A percentile compares a stretch with the other conserved stretches of the same genome.
phyloP scores from a whole-genome alignment of 2,113 vertebrate genomes.

The Hippocampus mohnikei region DNA sequence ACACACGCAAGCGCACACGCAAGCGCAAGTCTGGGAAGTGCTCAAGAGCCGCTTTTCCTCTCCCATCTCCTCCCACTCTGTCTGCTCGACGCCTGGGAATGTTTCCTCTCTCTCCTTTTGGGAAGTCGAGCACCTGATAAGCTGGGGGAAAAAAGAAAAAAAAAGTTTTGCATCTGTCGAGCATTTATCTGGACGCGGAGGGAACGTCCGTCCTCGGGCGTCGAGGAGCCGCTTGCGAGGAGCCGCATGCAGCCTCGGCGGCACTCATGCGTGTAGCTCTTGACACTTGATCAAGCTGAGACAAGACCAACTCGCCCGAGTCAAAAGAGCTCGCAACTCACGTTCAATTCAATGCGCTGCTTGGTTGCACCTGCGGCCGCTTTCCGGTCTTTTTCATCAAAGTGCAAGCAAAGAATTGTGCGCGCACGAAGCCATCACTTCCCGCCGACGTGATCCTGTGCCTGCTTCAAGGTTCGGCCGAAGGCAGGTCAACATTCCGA shows the following conservation, averaged over 20 bases:
- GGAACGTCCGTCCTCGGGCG: slow-evolving; percentile 38
- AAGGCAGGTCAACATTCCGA: neutral
- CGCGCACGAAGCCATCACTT: neutral
- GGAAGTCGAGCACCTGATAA: slow-evolving; percentile 15
- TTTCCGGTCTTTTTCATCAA: neutral
- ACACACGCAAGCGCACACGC: no score
- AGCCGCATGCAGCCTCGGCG: slow-evolving; percentile 25
- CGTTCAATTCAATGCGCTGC: slow-evolving; percentile 31
- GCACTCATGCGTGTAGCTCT: slow-evolving; percentile 32
- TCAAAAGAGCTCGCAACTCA: slow-evolving; percentile 31
- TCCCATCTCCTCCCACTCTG: slow-evolving; percentile 52
- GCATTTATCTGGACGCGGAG: slow-evolving; percentile 22
- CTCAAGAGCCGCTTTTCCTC: slow-evolving; percentile 44
- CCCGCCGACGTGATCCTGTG: neutral
- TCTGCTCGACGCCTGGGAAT: slow-evolving; percentile 29
- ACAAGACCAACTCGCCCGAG: slow-evolving; percentile 39
- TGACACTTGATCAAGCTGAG: slow-evolving; percentile 54
- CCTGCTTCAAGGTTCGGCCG: neutral
- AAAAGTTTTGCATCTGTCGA: neutral
- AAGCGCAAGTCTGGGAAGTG: slow-evolving; percentile 12
- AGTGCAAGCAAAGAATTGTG: neutral
- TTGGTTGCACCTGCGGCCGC: slow-evolving; percentile 26
- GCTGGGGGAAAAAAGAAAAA: neutral
- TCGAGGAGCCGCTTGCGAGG: slow-evolving; percentile 9
- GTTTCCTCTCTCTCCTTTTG: slow-evolving; percentile 25